Conservation (phyloP, 2,888 invertebrate species). For the Rhingia campestris region DNA sequence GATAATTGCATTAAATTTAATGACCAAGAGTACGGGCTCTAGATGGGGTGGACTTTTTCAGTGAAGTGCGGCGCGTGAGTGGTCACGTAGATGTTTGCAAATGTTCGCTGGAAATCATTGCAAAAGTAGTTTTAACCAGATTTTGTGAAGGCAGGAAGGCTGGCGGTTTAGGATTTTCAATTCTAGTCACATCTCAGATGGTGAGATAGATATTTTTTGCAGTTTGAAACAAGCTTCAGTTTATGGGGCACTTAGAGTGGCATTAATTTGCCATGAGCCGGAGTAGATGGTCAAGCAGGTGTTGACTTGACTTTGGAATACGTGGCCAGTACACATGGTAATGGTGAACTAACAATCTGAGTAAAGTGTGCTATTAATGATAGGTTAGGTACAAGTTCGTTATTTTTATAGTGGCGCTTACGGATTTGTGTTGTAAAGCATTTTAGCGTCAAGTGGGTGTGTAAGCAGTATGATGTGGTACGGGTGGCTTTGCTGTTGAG, state of each 20-base stretch:
- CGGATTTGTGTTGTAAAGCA: too few species aligned
- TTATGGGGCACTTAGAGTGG: neutral
- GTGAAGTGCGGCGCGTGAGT: slow-evolving; percentile 4
- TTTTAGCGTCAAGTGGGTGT: too few species aligned
- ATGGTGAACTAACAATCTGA: too few species aligned
- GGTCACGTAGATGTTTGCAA: slow-evolving; percentile 33
- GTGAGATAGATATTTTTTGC: slow-evolving; percentile 11
- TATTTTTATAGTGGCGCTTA: too few species aligned
- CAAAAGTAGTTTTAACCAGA: slow-evolving; percentile 5
- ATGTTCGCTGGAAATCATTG: slow-evolving; percentile 10
- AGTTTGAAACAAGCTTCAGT: neutral
- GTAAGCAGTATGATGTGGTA: too few species aligned
- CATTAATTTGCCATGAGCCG: too few species aligned
- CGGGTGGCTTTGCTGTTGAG: too few species aligned
- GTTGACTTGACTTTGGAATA: too few species aligned
- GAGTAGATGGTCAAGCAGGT: too few species aligned
- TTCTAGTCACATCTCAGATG: slow-evolving; percentile 21
- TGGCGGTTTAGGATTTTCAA: neutral
- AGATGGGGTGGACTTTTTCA: slow-evolving; percentile 1
- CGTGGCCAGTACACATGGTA: too few species aligned
- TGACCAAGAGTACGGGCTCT: slow-evolving; percentile 24
- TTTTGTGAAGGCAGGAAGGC: neutral
- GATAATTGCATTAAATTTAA: slow-evolving; percentile 69
- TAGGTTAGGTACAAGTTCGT: too few species aligned
- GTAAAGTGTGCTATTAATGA: too few species aligned